Base-by-base conservation (phyloP, 2,797 vertebrate species). In the Tympanoctomys barrerae region DNA sequence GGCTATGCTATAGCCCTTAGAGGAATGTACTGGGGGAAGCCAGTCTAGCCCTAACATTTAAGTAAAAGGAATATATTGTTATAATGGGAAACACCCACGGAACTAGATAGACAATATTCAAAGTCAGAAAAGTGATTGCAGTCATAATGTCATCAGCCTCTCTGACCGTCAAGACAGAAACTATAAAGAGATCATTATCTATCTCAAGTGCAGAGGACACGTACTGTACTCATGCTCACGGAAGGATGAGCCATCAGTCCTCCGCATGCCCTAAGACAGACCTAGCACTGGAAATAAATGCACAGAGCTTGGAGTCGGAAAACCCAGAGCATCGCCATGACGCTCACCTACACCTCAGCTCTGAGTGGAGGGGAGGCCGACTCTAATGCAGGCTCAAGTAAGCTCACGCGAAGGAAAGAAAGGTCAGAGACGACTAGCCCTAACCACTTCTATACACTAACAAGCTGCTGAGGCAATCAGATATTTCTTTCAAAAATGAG, bases 31-130 rank as follows among this genome's bases (percentile, higher is more conserved):
- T 90, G 89, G 61, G 14, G 16, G 13, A 10, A 31, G 59, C n/a
- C 42, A 12, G 4, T 78, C 39, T 71, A 93, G 64, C 18, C 22
- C 52, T 92, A 89, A 85, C 75, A 93, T 95, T 92, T 85, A 95
- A 96, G 95, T 91, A 91, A 87, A 94, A 66, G 54, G 83, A 90
- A 33, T 89, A 95, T 8, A 9, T 64, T 80, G n/a, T 54, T 89
- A 66, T 28, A 94, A 79, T 71, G 49, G 42, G 62, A 91, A 91
- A 83, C 91, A 80, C 79, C 78, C 26, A 71, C 61, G 77, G 90
- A 93, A 86, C n/a, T 33, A 94, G 33, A 42, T 18, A 80, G n/a
- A 92, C 13, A 31, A 89, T 62, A 73, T 81, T 66, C 31, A 13
- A 95, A 84, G 54, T 71, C 61, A 80, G 78, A 90, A 90, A 89